These are phyloP conservation scores for Buphagus erythrorhynchus DNA, from an alignment of 2,797 vertebrate species.

Conservation along the genomic window DNA sequence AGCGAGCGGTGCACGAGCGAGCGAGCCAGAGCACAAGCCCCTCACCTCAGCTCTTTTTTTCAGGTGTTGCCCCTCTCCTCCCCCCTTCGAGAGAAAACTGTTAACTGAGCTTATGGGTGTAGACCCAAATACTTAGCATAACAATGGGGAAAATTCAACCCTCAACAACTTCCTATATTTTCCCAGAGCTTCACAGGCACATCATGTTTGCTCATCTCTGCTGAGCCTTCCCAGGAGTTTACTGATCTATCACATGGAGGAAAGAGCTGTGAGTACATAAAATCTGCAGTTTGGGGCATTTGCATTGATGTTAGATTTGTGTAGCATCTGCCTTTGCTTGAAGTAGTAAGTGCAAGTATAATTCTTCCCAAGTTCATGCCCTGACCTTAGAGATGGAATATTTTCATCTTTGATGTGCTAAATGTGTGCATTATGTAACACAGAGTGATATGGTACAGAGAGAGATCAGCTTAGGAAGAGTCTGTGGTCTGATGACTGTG, in stretches of 20 bases:
- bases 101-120: too few relatives aligned
- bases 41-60: too few relatives aligned
- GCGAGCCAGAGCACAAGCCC: too few relatives aligned
- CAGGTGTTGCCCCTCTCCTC: too few relatives aligned
- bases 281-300: not conserved
- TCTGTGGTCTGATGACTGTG: not conserved
- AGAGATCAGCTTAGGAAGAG: not conserved
- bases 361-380: not conserved
- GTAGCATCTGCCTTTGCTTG: not conserved
- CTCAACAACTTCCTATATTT: not conserved
- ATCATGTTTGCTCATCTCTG: not conserved
- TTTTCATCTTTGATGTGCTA: not conserved
- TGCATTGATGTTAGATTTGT: not conserved
- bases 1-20: too few relatives aligned
- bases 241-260: not conserved
- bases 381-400: not conserved
- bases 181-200: not conserved
- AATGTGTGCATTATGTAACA: not conserved
- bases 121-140: too few relatives aligned
- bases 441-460: not conserved
- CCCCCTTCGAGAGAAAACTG: too few relatives aligned
- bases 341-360: not conserved
- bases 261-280: not conserved
- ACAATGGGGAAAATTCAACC: too few relatives aligned
- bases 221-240: not conserved